Percentiles rank a stretch among this genome's conserved stretches.
phyloP scores from a whole-genome alignment of 1,140 invertebrate genomes.

The Danaus plexippus region DNA sequence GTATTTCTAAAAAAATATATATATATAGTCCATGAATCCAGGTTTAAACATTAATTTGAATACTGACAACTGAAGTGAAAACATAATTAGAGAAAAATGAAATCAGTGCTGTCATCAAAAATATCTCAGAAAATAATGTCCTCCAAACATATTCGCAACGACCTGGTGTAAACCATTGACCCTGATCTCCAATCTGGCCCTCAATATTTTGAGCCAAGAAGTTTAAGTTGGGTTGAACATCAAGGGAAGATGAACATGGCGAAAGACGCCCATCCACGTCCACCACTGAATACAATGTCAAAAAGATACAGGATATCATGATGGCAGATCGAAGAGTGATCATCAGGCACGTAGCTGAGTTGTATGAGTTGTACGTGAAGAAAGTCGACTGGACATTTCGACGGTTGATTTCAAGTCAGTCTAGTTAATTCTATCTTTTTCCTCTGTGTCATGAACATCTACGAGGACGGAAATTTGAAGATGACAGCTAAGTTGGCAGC shows the following conservation, averaged over 20 bases:
- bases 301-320: constrained; percentile 12
- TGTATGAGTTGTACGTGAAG: background rate
- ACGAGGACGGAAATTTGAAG: background rate
- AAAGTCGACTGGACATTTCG: background rate
- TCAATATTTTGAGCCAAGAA: constrained; percentile 16
- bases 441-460: too few species aligned
- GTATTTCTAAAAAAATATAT: too few species aligned
- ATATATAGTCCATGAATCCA: too few species aligned
- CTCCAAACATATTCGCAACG: constrained; percentile 10
- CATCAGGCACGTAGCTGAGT: constrained; percentile 8
- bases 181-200: constrained; percentile 6
- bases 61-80: too few species aligned
- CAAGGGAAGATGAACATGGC: constrained; percentile 16
- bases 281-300: constrained; percentile 13
- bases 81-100: constrained; percentile 8
- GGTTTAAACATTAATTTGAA: too few species aligned
- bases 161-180: constrained; percentile 8
- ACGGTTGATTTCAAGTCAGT: too few species aligned
- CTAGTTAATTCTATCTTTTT: too few species aligned
- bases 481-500: background rate
- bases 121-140: constrained; percentile 14
- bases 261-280: constrained; percentile 14
- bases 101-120: constrained; percentile 10
- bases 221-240: constrained; percentile 20
- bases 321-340: constrained; percentile 17